Evolutionary conservation across 2,113 vertebrate species (phyloP).

Genomic region (Dasypus novemcinctus): DNA sequence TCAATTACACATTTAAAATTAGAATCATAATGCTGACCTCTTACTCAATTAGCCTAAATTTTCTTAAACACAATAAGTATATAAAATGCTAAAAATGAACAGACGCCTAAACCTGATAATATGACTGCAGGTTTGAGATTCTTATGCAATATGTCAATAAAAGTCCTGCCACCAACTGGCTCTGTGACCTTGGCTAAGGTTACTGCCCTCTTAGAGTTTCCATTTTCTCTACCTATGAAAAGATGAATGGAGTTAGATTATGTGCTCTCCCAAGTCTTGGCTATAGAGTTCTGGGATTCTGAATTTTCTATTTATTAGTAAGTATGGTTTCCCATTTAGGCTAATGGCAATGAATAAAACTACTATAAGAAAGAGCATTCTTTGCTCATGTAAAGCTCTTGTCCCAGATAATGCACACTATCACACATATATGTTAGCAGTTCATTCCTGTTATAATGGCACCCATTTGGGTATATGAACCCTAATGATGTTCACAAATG

Average conservation of each 20-base stretch:
- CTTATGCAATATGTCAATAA: background rate
- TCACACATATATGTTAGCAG: background rate
- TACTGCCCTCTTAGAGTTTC: background rate
- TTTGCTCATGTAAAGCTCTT: background rate
- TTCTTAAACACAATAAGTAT: background rate
- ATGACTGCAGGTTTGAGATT: background rate
- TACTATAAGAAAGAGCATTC: background rate
- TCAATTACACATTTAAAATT: slow-evolving; percentile 45
- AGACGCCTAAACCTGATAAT: slow-evolving; percentile 20
- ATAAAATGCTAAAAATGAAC: background rate
- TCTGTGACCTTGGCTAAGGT: background rate
- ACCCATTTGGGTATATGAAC: background rate
- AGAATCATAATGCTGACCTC: background rate
- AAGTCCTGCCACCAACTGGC: background rate
- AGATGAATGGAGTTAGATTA: background rate
- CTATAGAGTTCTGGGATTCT: background rate
- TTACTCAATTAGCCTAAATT: slow-evolving; percentile 22
- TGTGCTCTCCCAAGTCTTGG: background rate
- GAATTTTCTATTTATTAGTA: background rate
- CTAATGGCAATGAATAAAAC: background rate
- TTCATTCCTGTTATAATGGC: background rate
- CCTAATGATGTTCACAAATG: background rate
- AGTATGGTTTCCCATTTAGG: background rate
- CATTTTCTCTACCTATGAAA: background rate
- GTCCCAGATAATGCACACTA: background rate